Evolutionary conservation across 35 echinoderm and acorn worm genomes (phyloP).

Genomic region (Amphiura filiformis): DNA sequence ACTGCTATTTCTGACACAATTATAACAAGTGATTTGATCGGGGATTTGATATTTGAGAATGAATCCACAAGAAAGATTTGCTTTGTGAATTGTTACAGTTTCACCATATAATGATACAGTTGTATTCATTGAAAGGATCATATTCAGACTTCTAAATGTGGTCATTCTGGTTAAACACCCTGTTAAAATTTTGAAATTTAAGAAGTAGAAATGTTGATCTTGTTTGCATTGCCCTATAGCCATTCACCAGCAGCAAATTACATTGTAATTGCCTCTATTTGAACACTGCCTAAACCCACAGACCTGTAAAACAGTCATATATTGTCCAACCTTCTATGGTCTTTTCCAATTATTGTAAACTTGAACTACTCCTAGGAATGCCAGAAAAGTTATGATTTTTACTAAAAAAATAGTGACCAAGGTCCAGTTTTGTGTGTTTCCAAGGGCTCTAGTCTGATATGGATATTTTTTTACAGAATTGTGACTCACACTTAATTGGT

Average conservation of each 20-base stretch:
- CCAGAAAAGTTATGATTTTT: too few relatives aligned
- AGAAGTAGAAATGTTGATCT: background rate
- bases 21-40: too few relatives aligned
- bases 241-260: background rate
- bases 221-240: background rate
- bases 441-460: background rate
- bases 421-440: background rate
- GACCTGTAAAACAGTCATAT: background rate
- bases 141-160: background rate
- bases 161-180: background rate
- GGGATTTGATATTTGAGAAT: too few relatives aligned
- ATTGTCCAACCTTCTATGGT: too few relatives aligned
- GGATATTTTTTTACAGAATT: background rate
- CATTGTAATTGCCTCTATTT: background rate
- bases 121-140: too few relatives aligned
- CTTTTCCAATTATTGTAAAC: too few relatives aligned
- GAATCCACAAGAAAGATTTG: too few relatives aligned
- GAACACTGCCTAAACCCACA: background rate
- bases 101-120: too few relatives aligned
- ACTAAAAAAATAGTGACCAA: background rate
- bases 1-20: too few relatives aligned
- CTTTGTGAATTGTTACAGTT: too few relatives aligned
- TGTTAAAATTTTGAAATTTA: background rate
- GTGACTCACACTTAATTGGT: background rate
- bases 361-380: too few relatives aligned